Percentiles rank a stretch among this genome's conserved stretches.
Evolutionary conservation across 2,113 vertebrate species (phyloP).

Genomic region (Takifugu flavidus): DNA sequence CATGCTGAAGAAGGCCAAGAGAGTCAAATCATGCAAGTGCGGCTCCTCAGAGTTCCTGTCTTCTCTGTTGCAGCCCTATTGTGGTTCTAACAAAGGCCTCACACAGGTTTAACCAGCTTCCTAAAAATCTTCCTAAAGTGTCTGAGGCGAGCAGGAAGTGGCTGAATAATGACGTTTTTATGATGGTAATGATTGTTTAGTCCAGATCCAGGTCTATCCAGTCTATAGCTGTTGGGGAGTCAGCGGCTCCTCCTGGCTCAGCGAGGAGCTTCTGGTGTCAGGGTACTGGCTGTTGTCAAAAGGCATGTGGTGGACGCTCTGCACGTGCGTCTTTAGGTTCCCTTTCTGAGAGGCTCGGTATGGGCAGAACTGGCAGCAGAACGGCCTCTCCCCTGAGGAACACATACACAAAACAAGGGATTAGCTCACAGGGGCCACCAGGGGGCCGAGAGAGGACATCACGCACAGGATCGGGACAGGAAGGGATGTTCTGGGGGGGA

Average conservation of each 20-base stretch:
- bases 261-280: conserved; percentile 40
- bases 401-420: conserved; percentile 37
- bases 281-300: conserved; percentile 70
- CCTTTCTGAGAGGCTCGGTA: conserved; percentile 88
- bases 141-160: background rate
- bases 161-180: no score
- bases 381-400: conserved; percentile 71
- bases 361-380: conserved; percentile 75
- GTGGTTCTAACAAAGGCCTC: background rate
- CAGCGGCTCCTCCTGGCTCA: conserved; percentile 39
- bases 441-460: conserved; percentile 16
- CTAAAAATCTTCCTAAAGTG: background rate
- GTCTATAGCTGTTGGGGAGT: conserved; percentile 22
- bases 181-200: background rate
- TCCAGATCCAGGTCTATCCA: conserved; percentile 16
- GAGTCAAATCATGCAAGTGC: no score
- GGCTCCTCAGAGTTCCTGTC: no score
- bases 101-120: background rate
- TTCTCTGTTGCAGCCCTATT: no score
- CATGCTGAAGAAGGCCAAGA: no score
- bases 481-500: background rate
- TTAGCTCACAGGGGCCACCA: conserved; percentile 16
- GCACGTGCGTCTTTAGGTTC: conserved; percentile 79
- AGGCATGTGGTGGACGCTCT: conserved; percentile 69
- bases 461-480: conserved; percentile 2